Evolutionary conservation across 2,888 invertebrate species (phyloP), one percentile per base, ranked within the genome.

Genomic region (Furcula furcula): DNA sequence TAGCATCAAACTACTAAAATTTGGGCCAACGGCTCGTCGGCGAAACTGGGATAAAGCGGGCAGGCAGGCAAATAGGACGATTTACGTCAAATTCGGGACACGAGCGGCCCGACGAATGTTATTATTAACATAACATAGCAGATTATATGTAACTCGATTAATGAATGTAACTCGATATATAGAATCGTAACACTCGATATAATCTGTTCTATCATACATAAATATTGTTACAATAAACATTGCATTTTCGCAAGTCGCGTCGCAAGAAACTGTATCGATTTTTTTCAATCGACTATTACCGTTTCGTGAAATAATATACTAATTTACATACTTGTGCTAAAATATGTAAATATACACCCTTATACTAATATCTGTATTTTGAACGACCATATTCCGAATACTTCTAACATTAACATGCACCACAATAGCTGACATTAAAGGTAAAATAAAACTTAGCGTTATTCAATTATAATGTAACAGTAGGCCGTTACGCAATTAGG

Each of bases 21-120:
- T 69, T 76, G 59, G 79, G 72, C 51, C 79, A 76, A 64, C 66
- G 71, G 65, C 60, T 56, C 45, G 64, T 59, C 55, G 61, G 56
- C 50, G 61, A 60, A 55, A 59, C 52, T 58, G 38, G 54, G 53
- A 52, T 51, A 48, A 50, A 38, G 46, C 46, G 34, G 34, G 22
- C 36, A 36, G 41, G 28, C 29, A 22, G 40, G 47, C 34, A 55
- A 55, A 52, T 56, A 47, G 46, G 48, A 42, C 39, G 35, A 36
- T 29, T 32, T 13, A 28, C 36, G 42, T 42, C 34, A 28, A 22
- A 21, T 21, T 31, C 19, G 22, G 31, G 36, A 36, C 34, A 34
- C 31, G 33, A 33, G 16, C 34, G 28, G 14, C 2, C 15, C 22
- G 29, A 32, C 21, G 29, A 9, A 25, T 20, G 22, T 19, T 22